Evolutionary conservation across 2,113 vertebrate genomes (phyloP).

Genomic region (Vireo altiloquus): DNA sequence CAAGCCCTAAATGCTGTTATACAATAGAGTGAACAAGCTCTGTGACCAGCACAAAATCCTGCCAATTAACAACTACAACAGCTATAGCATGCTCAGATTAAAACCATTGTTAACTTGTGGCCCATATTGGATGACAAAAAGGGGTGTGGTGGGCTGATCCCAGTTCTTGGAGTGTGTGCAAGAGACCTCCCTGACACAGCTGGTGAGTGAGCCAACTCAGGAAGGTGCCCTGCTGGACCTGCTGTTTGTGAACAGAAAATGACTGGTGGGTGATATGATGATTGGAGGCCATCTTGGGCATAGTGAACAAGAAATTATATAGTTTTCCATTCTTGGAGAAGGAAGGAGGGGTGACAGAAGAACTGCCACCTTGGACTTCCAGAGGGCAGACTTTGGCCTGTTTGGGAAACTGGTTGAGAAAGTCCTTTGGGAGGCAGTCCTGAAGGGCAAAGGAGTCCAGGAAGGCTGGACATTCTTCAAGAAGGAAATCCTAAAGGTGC

Average conservation of each 20-base stretch:
- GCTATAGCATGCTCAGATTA: background rate
- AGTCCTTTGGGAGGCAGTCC: background rate
- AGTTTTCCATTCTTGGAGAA: background rate
- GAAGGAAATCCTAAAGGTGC: no score
- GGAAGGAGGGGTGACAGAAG: background rate
- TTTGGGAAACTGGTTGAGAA: background rate
- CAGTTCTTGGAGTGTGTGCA: background rate
- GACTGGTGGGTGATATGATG: background rate
- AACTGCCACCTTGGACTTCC: background rate
- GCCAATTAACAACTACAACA: background rate
- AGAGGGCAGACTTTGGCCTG: background rate
- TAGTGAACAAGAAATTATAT: background rate
- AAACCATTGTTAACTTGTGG: background rate
- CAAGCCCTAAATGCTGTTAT: background rate
- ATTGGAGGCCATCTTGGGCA: background rate
- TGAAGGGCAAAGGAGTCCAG: background rate
- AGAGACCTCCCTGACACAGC: background rate
- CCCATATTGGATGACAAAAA: background rate
- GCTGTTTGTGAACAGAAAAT: background rate
- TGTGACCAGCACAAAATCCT: background rate
- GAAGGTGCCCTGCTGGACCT: background rate
- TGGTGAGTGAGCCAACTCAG: background rate
- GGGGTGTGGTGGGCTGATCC: background rate
- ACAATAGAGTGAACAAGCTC: background rate
- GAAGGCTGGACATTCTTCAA: background rate